Evolutionary conservation across 2,888 invertebrate genomes (phyloP), one percentile per base, ranked within the genome.

Genomic region (Petrolisthes cinctipes): DNA sequence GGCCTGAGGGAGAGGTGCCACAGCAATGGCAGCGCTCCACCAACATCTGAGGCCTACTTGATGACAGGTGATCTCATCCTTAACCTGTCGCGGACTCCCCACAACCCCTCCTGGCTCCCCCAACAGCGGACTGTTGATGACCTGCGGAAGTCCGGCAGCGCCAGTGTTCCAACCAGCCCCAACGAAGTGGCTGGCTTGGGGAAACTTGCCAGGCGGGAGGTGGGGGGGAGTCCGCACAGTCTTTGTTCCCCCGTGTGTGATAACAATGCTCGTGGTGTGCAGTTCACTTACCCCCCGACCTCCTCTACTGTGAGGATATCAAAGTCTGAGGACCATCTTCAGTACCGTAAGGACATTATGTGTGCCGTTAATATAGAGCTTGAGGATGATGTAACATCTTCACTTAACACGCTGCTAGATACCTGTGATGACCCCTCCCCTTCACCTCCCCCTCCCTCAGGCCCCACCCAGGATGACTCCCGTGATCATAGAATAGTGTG

Each of bases 41-140:
- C 91, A 85, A 91, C 91, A 93, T 97, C 97, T 94, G 97, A 97
- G 94, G 97, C 97, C 87, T 98, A 97, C 94, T 97, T 98, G 96
- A 98, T 98, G 98, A 98, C 98, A 57, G 98, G 98, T 79, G 98
- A 98, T 93, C 95, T 98, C 92, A 98, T 98, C 93, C 95, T 98
- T 92, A 98, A 98, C 93, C 95, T 98, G 91, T 97, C 97, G 90
- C 94, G 96, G 91, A 96, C 96, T 89, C 96, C 96, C 91, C 95
- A 95, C 92, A 94, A 94, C 91, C 94, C 94, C 91, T 94, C 94
- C 91, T 93, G 85, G 61, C 91, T 95, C 89, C 93, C 89, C 90
- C 92, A 93, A 92, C 92, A 93, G 82, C 84, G 75, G 85, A 86
- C 79, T 78, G 86, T 86, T 75, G 89, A 83, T 82, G 88, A 85